phyloP scores from a whole-genome alignment of 2,888 invertebrate species.

The Trachelus iudaicus region DNA sequence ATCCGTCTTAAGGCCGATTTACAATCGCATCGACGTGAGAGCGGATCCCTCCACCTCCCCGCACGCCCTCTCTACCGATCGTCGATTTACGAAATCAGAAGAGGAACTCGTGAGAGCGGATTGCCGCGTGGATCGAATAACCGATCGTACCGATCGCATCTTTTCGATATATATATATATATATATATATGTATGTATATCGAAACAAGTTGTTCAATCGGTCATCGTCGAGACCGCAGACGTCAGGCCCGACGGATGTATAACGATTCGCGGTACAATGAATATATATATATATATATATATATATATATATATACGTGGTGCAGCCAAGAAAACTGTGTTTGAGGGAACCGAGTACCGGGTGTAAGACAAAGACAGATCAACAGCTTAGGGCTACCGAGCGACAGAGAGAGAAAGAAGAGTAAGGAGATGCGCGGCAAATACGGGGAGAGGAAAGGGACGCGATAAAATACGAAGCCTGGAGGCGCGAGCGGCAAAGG shows the following conservation, averaged over 20 bases:
- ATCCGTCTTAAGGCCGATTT: not conserved
- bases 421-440: conserved; percentile 16
- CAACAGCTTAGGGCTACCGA: not conserved
- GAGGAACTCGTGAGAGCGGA: not conserved
- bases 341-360: not conserved
- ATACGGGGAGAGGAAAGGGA: not conserved
- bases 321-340: not conserved
- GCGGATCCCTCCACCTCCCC: no score
- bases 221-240: not conserved
- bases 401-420: not conserved
- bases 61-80: not conserved
- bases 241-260: not conserved
- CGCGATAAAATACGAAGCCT: not conserved
- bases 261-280: not conserved
- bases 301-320: not conserved
- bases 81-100: not conserved
- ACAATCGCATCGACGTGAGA: not conserved
- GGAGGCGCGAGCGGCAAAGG: conserved; percentile 23
- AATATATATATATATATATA: not conserved
- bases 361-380: not conserved
- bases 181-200: not conserved
- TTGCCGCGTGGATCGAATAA: not conserved
- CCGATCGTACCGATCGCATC: not conserved
- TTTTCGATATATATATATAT: no score
- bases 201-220: not conserved